These are phyloP conservation scores for Mycteria americana DNA, from an alignment of 2,797 vertebrate species.

Conservation along the genomic window DNA sequence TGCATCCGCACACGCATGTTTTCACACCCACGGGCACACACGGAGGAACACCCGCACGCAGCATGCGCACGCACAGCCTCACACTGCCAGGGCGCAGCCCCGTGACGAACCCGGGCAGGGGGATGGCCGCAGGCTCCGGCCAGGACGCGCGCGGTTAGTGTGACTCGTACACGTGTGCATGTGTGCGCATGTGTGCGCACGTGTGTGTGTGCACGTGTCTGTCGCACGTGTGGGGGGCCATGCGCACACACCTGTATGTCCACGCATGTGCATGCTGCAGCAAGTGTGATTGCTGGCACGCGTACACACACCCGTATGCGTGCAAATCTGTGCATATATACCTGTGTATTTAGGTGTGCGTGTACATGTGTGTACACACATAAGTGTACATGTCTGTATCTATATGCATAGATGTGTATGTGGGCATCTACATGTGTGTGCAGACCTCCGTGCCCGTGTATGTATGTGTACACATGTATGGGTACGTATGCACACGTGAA, in stretches of 20 bases:
- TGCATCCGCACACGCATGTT: rapidly evolving
- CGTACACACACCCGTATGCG: background rate
- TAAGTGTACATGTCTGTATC: background rate
- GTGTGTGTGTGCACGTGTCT: background rate
- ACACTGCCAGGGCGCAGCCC: background rate
- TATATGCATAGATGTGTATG: background rate
- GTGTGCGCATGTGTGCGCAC: background rate
- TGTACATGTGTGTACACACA: background rate
- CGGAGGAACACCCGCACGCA: rapidly evolving
- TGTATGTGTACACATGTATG: background rate
- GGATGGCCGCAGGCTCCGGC: rapidly evolving
- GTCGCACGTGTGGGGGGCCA: background rate
- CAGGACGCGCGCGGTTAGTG: rapidly evolving
- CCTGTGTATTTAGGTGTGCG: too few species aligned
- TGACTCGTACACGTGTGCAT: background rate
- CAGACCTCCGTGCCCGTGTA: background rate
- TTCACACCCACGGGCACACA: background rate
- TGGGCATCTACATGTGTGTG: background rate
- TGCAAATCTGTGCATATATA: background rate
- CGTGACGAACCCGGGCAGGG: rapidly evolving
- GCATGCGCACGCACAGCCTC: rapidly evolving
- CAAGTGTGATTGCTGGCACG: background rate
- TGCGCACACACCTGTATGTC: background rate
- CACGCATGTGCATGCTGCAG: background rate
- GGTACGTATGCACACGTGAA: rapidly evolving